These are phyloP conservation scores for Melanotaenia duboulayi DNA, from an alignment of 2,113 vertebrate genomes.

Conservation along the genomic window DNA sequence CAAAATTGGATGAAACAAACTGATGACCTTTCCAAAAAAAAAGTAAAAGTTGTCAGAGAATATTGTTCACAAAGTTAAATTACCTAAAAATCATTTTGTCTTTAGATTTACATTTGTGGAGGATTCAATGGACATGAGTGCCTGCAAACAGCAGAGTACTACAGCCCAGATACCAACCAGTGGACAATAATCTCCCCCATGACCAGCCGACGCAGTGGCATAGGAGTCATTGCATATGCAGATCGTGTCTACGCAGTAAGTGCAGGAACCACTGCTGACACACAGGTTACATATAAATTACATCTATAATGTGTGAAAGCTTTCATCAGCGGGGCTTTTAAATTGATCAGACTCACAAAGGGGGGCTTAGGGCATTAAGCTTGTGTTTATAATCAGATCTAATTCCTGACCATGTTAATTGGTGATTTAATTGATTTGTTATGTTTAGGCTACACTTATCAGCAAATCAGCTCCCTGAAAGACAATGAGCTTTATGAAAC, in stretches of 20 bases:
- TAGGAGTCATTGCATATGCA: slow-evolving; percentile 34
- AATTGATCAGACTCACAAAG: not conserved
- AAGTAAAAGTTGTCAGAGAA: too few species aligned
- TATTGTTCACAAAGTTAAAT: not conserved
- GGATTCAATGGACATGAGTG: slow-evolving; percentile 86
- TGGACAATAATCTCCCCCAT: slow-evolving; percentile 58
- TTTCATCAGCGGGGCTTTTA: not conserved
- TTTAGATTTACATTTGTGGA: slow-evolving; percentile 91
- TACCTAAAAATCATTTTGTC: not conserved
- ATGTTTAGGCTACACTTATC: not conserved
- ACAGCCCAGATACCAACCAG: slow-evolving; percentile 46
- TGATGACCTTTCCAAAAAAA: too few species aligned
- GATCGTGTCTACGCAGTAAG: slow-evolving; percentile 58
- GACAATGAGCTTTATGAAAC: not conserved
- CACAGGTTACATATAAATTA: not conserved
- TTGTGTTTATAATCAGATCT: not conserved
- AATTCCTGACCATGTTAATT: not conserved
- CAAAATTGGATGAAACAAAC: too few species aligned
- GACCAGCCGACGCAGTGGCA: slow-evolving; percentile 23
- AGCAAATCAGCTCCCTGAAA: not conserved
- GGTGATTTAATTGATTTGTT: not conserved
- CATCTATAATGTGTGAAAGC: not conserved
- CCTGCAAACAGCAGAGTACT: slow-evolving; percentile 78
- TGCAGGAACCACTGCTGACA: slow-evolving; percentile 7
- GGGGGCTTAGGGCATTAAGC: not conserved